Base-by-base conservation (phyloP, 2,888 invertebrate species). In the Apodemia mormo region DNA sequence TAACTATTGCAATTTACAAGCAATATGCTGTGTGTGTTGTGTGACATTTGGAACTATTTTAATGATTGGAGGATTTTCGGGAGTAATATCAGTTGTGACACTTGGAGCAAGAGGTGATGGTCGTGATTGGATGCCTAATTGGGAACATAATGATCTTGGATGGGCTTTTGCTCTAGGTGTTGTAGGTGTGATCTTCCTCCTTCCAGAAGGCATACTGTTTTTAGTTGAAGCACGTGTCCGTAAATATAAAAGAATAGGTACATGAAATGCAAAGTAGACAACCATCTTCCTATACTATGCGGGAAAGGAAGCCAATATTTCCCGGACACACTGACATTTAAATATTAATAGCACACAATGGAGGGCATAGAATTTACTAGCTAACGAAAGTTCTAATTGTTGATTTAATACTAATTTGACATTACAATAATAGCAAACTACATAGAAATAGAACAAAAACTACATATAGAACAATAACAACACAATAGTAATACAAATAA, bases 91-190 rank as follows among this genome's bases (percentile, higher is more conserved):
- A 0, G 96, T 97, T 0, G 95, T 97, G 2, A 96, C 97, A 70
- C 99, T 99, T 88, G 99, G 98, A 54, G 96, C 96, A 0, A 95
- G 96, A 83, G 98, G 98, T 4, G 98, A 98, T 87, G 96, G 97
- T 5, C 94, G 99, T 75, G 97, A 97, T 81, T 98, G 98, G 97
- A 98, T 99, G 97, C 98, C 99, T 0, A 96, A 98, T 80, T 98
- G 98, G 97, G 97, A 99, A 80, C 97, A 98, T 85, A 99, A 99
- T 89, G 97, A 98, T 84, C 95, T 99, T 69, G 96, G 98, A 12
- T 99, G 98, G 98, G 97, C 98, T 0, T 99, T 95, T 89, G 99
- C 97, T 0, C 91, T 99, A 54, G 98, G 95, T 22, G 96, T 96
- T 1, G 89, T 97, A 64, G 98, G 98, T 1, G 96, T 96, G 1